These are phyloP conservation scores for Andrena cerasifolii DNA, from an alignment of 1,140 invertebrate species.

Conservation along the genomic window DNA sequence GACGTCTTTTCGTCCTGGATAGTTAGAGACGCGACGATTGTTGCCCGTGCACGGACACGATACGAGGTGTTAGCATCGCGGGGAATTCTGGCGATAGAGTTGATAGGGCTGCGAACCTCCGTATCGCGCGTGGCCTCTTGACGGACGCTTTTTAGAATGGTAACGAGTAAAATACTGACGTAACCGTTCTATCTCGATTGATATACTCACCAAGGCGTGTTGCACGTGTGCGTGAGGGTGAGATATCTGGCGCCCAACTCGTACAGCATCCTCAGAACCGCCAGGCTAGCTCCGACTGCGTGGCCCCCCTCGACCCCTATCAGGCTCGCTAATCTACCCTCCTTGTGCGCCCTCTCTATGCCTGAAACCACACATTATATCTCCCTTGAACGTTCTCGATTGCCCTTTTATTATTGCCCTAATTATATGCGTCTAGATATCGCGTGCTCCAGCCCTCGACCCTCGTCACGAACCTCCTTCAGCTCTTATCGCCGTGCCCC, in stretches of 20 bases:
- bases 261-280: slow-evolving; percentile 91
- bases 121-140: no score
- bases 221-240: slow-evolving; percentile 93
- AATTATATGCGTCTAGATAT: slow-evolving; percentile 20
- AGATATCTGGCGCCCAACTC: slow-evolving; percentile 91
- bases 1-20: not conserved
- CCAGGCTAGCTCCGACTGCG: slow-evolving; percentile 91
- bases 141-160: no score
- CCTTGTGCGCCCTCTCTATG: slow-evolving; percentile 85
- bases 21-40: slow-evolving; percentile 7
- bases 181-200: slow-evolving; percentile 51
- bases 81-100: no score
- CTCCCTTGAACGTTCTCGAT: slow-evolving; percentile 9
- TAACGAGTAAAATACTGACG: not conserved
- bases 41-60: slow-evolving; percentile 3
- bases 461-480: no score
- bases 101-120: no score
- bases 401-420: slow-evolving; percentile 29
- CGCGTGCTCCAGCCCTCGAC: no score
- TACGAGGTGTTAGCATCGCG: not conserved
- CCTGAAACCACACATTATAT: slow-evolving; percentile 80
- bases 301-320: slow-evolving; percentile 93
- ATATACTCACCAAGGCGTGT: slow-evolving; percentile 90
- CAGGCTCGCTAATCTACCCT: slow-evolving; percentile 87
- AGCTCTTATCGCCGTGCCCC: no score